Evolutionary conservation across 2,113 vertebrate genomes (phyloP), one percentile per base, ranked within the genome.

Genomic region (Alouatta palliata): DNA sequence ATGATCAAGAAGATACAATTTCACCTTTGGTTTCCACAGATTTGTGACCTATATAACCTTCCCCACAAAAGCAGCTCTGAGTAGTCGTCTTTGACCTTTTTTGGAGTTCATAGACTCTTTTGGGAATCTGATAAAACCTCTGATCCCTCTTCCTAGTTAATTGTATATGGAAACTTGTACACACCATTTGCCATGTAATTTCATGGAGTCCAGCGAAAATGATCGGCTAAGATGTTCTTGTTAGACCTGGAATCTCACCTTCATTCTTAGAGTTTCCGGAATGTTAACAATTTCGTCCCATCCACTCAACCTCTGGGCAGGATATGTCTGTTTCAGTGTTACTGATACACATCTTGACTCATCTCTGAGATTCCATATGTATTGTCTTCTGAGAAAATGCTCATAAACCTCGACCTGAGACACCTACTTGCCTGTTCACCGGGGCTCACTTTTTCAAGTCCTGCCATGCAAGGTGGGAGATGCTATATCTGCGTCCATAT

Each of bases 271-370:
- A 0, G 6, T 68, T 90, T 40, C 79, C 37, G 77, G 45, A 32
- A 12, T 13, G 21, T 56, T 23, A 66, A 84, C 11, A 19, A 40
- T 66, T 83, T 49, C 40, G 35, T 68, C 45, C 3, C 40, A 35
- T 68, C 45, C 3, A 8, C 30, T 43, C 71, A 32, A 6, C 70
- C 54, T 70, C 54, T 40, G 64, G 68, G 61, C 7, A 19, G 2
- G 4, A 17, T 25, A n/a, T 8, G 21, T 27, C 77, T 52, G 4
- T 21, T 45, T 81, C 43, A 23, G 0, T 8, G 9, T 76, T 40
- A 27, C 20, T 0, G 1, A 20, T 27, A 2, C 2, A 16, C 1
- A 11, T 45, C 30, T 49, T 1, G 2, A 45, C 2, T 64, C 47
- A 91, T 84, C 83, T 64, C 20, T 8, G 64, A 56, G 43, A n/a